Percentiles rank a stretch among this genome's conserved stretches.
phyloP scores from a whole-genome alignment of 2,888 invertebrate species.

The Chromoteleia sp. region DNA sequence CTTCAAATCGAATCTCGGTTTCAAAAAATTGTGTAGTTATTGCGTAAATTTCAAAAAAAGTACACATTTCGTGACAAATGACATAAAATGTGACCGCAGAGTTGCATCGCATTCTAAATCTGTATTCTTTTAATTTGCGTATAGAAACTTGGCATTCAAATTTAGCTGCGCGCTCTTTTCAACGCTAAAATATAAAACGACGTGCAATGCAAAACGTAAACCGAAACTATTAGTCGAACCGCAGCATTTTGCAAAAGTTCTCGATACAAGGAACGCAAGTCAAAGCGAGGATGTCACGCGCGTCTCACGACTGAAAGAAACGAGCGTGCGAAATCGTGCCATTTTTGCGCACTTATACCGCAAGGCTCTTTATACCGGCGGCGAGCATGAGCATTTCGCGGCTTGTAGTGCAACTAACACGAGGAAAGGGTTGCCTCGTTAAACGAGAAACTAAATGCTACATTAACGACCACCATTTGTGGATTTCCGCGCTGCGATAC shows the following conservation, averaged over 20 bases:
- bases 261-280: conserved; percentile 45
- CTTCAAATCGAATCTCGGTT: too few species aligned
- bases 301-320: conserved; percentile 63
- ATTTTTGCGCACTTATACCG: conserved; percentile 59
- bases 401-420: conserved; percentile 62
- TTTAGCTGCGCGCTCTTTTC: background rate
- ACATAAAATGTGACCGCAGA: too few species aligned
- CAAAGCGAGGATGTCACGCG: conserved; percentile 57
- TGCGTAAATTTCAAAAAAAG: too few species aligned
- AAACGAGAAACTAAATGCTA: conserved; percentile 69
- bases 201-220: background rate
- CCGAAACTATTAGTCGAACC: conserved; percentile 30
- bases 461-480: conserved; percentile 71
- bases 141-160: conserved; percentile 1
- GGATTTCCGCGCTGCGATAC: conserved; percentile 66
- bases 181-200: background rate
- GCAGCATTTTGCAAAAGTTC: conserved; percentile 42
- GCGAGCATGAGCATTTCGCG: conserved; percentile 58
- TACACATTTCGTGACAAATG: too few species aligned
- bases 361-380: conserved; percentile 45
- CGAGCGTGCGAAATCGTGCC: conserved; percentile 65
- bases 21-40: too few species aligned
- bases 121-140: too few species aligned
- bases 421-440: conserved; percentile 69
- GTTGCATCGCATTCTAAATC: too few species aligned